phyloP scores from a whole-genome alignment of 1,140 invertebrate genomes.

The Pseudomyrmex flavicornis region DNA sequence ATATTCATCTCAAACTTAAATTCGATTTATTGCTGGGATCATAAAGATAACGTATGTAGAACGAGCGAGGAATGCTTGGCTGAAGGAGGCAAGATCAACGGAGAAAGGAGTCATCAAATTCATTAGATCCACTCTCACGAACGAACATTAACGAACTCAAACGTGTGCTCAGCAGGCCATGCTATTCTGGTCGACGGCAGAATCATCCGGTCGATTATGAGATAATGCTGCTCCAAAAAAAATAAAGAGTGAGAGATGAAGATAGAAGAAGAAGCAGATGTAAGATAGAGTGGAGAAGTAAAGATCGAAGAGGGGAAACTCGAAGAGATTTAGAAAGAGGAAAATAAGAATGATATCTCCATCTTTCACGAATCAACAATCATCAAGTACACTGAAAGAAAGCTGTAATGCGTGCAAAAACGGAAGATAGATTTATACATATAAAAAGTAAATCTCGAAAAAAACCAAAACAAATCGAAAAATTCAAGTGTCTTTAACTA shows the following conservation, averaged over 20 bases:
- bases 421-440: slow-evolving; percentile 26
- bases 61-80: slow-evolving; percentile 29
- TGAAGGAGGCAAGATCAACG: slow-evolving; percentile 43
- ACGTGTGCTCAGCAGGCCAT: slow-evolving; percentile 69
- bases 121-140: slow-evolving; percentile 64
- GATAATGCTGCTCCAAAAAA: slow-evolving; percentile 68
- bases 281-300: slow-evolving; percentile 57
- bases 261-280: slow-evolving; percentile 35
- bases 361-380: slow-evolving; percentile 52
- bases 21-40: slow-evolving; percentile 61
- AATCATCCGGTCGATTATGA: slow-evolving; percentile 74
- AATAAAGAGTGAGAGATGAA: slow-evolving; percentile 41
- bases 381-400: slow-evolving; percentile 43
- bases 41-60: slow-evolving; percentile 52
- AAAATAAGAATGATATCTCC: slow-evolving; percentile 47
- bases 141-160: slow-evolving; percentile 69
- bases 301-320: slow-evolving; percentile 14
- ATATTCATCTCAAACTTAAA: slow-evolving; percentile 39
- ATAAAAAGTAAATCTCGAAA: slow-evolving; percentile 1
- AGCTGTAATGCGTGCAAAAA: slow-evolving; percentile 57
- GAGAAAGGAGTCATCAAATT: slow-evolving; percentile 66
- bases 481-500: no score
- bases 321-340: slow-evolving; percentile 6
- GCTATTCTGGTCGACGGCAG: slow-evolving; percentile 69
- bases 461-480: no score